Evolutionary conservation across 2,113 vertebrate species (phyloP), one percentile per base, ranked within the genome.

Genomic region (Pungitius pungitius): DNA sequence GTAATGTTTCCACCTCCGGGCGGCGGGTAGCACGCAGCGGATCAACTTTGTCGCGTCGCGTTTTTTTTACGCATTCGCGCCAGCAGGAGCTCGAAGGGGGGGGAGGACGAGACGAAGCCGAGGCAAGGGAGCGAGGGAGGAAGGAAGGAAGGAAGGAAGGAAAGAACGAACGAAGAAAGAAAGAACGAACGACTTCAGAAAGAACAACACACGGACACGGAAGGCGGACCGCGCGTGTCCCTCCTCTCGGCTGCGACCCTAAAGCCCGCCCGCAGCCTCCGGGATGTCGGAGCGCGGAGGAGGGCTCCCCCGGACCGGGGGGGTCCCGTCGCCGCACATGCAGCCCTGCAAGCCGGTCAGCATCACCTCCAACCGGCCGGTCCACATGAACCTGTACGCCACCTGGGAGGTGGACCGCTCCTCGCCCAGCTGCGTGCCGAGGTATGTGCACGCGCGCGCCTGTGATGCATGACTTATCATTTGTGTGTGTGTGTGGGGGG

Each of bases 371-470:
- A 94, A 93, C 88, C 94, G 94, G 33, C 95, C 96, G 47, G 96
- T 97, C 74, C 95, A 96, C 87, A 97, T 97, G 96, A 97, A 96
- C 93, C 94, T 97, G 85, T 96, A 94, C 87, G 96, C 96, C 30
- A 96, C 95, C 88, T 97, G 96, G 96, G 96, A 97, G 86, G 95
- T 96, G 89, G 96, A 96, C 91, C 94, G 96, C 60, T 95, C 95
- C 62, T 96, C 95, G 14, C 94, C 95, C 85, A 96, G 95, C 93
- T 97, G 96, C 81, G 95, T 97, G 87, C 96, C 96, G 77, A 95
- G 95, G 95, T 96, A 88, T 9, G 89, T 72, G 43, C 14, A 17
- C 26, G 69, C 30, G 26, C 22, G 26, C 6, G 45, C n/a, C n/a
- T n/a, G n/a, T n/a, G 39, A 11, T 40, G 49, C 72, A n/a, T 79